Evolutionary conservation across 2,888 invertebrate genomes (phyloP), one percentile per base, ranked within the genome.

Genomic region (Nomada lathburiana): DNA sequence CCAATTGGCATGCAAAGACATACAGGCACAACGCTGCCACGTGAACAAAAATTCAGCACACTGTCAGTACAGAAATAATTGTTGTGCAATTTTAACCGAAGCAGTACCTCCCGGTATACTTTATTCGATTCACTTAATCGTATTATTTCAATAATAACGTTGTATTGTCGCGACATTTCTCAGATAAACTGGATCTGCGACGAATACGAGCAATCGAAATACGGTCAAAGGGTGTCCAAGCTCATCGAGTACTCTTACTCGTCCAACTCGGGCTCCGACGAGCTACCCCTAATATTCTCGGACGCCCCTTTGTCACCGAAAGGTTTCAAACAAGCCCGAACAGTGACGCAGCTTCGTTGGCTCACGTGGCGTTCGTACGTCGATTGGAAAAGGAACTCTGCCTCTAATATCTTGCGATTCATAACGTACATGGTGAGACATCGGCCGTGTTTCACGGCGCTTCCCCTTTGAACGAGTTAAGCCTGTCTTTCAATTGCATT

Each of bases 331-430:
- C 95, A 95, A 94, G 95, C 95, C 18, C 94, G 95, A 72, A 95
- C 95, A 93, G 94, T 95, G 78, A 95, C 95, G 23, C 97, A 97
- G 93, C 95, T 97, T 80, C 94, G 95, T 80, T 97, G 96, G 95
- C 94, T 98, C 29, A 94, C 96, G 86, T 96, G 97, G 96, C 94
- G 97, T 84, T 95, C 96, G 72, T 94, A 96, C 89, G 93, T 96
- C 63, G 95, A 96, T 80, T 95, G 96, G 67, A 95, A 95, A 89
- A 95, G 97, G 86, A 97, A 97, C 90, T 95, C 96, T 47, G 94
- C 95, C 59, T 94, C 96, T 81, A 95, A 96, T 93, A 93, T 95
- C 82, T 95, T 96, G 23, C 95, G 96, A 89, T 95, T 96, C 87
- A 65, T 94, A 62, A 93, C 96, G 26, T 95, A 95, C 65, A 94